phyloP scores from a whole-genome alignment of 2,888 invertebrate species.

The Mesopsocus fuscifrons region DNA sequence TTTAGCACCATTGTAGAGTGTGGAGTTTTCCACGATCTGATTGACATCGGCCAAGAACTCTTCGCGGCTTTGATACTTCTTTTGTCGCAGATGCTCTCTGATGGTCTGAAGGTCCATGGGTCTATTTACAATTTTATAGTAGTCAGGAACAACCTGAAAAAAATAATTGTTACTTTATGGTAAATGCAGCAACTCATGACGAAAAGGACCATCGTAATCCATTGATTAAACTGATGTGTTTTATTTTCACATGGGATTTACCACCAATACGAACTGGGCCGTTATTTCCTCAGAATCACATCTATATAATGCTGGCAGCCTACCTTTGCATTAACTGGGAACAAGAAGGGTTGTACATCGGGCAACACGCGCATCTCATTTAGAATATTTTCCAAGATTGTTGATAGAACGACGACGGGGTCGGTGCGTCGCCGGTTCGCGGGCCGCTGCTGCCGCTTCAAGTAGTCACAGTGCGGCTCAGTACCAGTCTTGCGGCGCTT shows the following conservation, averaged over 20 bases:
- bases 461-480: constrained; percentile 70
- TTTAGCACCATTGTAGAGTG: constrained; percentile 61
- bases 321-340: constrained; percentile 86
- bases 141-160: constrained; percentile 68
- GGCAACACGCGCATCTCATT: constrained; percentile 84
- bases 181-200: too few species aligned
- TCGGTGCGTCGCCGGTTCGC: constrained; percentile 86
- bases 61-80: constrained; percentile 86
- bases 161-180: constrained; percentile 11
- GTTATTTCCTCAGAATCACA: too few species aligned
- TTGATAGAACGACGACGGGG: constrained; percentile 86
- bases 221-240: too few species aligned
- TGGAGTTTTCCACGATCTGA: constrained; percentile 90
- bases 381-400: constrained; percentile 74
- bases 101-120: constrained; percentile 98
- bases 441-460: constrained; percentile 60
- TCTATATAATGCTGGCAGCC: too few species aligned
- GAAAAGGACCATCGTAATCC: too few species aligned
- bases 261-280: too few species aligned
- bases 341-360: constrained; percentile 81
- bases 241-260: too few species aligned
- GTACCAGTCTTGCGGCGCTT: constrained; percentile 43
- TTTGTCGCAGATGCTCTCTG: constrained; percentile 69
- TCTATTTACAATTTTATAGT: constrained; percentile 72
- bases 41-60: constrained; percentile 89